Conservation (phyloP, 2,888 invertebrate genomes). For the Galerucella pusilla region DNA sequence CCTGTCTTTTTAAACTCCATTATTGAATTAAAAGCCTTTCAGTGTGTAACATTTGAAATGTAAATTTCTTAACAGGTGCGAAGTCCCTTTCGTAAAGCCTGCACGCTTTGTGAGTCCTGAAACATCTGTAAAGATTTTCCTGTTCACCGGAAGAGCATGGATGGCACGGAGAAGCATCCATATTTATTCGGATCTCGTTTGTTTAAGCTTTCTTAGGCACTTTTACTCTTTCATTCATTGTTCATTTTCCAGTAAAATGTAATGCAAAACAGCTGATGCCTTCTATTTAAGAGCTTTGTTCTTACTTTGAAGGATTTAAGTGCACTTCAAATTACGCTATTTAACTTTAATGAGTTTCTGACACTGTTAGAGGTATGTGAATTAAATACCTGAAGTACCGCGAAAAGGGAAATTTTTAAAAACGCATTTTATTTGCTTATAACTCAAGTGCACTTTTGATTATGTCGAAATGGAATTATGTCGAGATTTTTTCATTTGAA, state of each 20-base stretch:
- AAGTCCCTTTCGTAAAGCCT: slow-evolving; percentile 5
- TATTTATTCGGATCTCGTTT: slow-evolving; percentile 38
- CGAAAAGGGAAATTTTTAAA: background rate
- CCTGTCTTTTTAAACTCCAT: background rate
- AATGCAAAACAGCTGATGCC: slow-evolving; percentile 46
- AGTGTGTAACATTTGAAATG: slow-evolving; percentile 9
- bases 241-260: slow-evolving; percentile 36
- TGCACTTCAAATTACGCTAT: slow-evolving; percentile 32
- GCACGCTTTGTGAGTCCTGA: background rate
- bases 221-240: slow-evolving; percentile 26
- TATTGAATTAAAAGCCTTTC: background rate
- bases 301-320: slow-evolving; percentile 33
- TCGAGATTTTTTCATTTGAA: background rate
- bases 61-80: slow-evolving; percentile 9
- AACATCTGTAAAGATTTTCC: slow-evolving; percentile 27
- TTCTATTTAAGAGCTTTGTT: slow-evolving; percentile 37
- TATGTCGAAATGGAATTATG: background rate
- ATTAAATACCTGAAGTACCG: background rate
- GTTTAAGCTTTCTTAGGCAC: slow-evolving; percentile 28
- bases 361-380: slow-evolving; percentile 12
- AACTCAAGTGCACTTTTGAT: background rate
- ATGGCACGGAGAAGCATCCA: slow-evolving; percentile 18
- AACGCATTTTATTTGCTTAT: background rate
- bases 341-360: slow-evolving; percentile 26
- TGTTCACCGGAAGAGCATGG: slow-evolving; percentile 5